These are phyloP conservation scores for Oreochromis niloticus DNA, from an alignment of 2,113 vertebrate species.

Conservation along the genomic window DNA sequence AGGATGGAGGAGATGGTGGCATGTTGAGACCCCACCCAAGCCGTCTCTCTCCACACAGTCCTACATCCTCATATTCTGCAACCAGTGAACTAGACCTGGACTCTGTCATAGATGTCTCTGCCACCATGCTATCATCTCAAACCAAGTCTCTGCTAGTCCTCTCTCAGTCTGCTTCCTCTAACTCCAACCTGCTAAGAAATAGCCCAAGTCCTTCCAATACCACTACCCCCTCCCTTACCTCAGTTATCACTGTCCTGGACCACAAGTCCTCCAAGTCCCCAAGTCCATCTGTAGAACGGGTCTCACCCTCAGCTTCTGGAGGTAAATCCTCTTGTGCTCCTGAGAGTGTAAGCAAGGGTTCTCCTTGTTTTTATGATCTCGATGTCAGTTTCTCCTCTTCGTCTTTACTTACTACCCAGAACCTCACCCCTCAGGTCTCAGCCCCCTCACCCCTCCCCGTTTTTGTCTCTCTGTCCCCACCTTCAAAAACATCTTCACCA, in stretches of 20 bases:
- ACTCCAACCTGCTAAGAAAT: constrained; percentile 6
- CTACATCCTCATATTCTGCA: constrained; percentile 47
- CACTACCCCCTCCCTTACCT: constrained; percentile 35
- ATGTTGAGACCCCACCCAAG: background rate
- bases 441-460: constrained; percentile 36
- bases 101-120: constrained; percentile 44
- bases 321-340: constrained; percentile 10
- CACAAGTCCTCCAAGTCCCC: constrained; percentile 49
- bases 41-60: constrained; percentile 30
- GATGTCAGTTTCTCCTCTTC: constrained; percentile 22
- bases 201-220: constrained; percentile 40
- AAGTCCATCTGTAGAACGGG: constrained; percentile 44
- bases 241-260: constrained; percentile 18
- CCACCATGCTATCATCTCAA: constrained; percentile 44
- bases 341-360: constrained; percentile 9
- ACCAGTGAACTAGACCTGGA: constrained; percentile 45
- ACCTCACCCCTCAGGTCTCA: constrained; percentile 25
- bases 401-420: background rate
- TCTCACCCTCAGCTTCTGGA: constrained; percentile 8
- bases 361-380: constrained; percentile 11
- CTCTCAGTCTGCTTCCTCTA: constrained; percentile 28
- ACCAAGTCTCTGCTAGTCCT: constrained; percentile 50
- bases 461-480: constrained; percentile 2
- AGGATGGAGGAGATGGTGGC: constrained; percentile 54
- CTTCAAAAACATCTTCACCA: constrained; percentile 36